Evolutionary conservation across 2,888 invertebrate species (phyloP), one percentile per base, ranked within the genome.

Genomic region (Cactoblastis cactorum): DNA sequence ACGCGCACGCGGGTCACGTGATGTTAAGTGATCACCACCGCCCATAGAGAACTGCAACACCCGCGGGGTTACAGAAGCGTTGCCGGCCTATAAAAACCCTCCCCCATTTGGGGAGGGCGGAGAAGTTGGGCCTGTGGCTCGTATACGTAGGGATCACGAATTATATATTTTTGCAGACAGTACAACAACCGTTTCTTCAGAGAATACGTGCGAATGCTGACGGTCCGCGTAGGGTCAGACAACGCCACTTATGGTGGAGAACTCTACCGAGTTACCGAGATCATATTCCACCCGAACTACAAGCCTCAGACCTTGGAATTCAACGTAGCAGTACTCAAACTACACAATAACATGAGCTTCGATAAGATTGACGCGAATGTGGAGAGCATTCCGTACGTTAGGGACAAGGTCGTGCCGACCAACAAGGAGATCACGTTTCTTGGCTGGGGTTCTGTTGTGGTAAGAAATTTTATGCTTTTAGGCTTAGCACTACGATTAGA

Each of bases 231-330:
- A 0, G 88, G 87, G 0, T 85, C 86, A 3, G 61, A 70, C 12
- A 88, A 89, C 65, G 83, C 85, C 1, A 81, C 84, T 0, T 53
- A 69, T 0, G 88, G 88, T 0, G 88, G 88, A 0, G 76, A 80
- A 6, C 15, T 80, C 0, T 58, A 78, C 2, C 62, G 69, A 0
- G 82, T 87, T 8, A 53, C 75, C 0, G 85, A 86, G 54, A 83
- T 88, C 54, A 77, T 74, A 69, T 89, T 88, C 74, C 88, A 89
- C 17, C 88, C 88, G 1, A 88, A 88, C 71, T 89, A 89, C 65
- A 85, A 85, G 56, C 85, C 88, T 0, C 65, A 72, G 8, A 83
- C 76, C 0, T 53, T 89, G 50, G 81, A 82, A 46, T 87, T 84
- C 65, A 87, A 89, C 67, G 74, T 79, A 35, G 88, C 86, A 0